Evolutionary conservation across 2,797 vertebrate genomes (phyloP).

Genomic region (Enteromius paludinosus): DNA sequence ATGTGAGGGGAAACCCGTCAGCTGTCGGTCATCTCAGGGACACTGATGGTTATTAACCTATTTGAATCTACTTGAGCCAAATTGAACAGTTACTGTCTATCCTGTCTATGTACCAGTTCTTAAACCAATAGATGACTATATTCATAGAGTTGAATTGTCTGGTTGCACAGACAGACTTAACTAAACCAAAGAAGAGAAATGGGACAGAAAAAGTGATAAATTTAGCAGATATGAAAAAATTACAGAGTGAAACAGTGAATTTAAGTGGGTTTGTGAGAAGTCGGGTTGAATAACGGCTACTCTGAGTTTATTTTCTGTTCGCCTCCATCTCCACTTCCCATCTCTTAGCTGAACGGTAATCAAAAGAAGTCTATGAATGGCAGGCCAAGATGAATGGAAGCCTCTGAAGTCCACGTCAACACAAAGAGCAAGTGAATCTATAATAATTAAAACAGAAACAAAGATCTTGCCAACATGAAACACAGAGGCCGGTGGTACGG

Average conservation of each 20-base stretch:
- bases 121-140: not conserved
- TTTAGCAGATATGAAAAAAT: conserved; percentile 10
- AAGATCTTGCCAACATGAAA: conserved; percentile 34
- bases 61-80: no score
- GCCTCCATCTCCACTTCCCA: not conserved
- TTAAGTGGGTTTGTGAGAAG: conserved; percentile 1
- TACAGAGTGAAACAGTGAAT: conserved; percentile 9
- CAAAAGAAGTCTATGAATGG: conserved; percentile 50
- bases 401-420: conserved; percentile 25
- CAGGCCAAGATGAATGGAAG: conserved; percentile 46
- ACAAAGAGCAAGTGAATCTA: conserved; percentile 44
- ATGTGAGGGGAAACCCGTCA: no score
- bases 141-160: conserved; percentile 3
- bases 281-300: not conserved
- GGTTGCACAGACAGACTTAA: conserved; percentile 4
- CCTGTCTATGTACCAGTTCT: not conserved
- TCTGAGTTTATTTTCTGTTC: conserved; percentile 6
- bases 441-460: conserved; percentile 55
- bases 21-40: no score
- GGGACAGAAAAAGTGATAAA: not conserved
- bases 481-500: conserved; percentile 24
- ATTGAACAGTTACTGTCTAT: no score
- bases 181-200: not conserved
- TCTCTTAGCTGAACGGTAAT: conserved; percentile 47
- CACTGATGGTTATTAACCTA: no score